phyloP scores from a whole-genome alignment of 2,888 invertebrate species.

The Agriopis aurantiaria region DNA sequence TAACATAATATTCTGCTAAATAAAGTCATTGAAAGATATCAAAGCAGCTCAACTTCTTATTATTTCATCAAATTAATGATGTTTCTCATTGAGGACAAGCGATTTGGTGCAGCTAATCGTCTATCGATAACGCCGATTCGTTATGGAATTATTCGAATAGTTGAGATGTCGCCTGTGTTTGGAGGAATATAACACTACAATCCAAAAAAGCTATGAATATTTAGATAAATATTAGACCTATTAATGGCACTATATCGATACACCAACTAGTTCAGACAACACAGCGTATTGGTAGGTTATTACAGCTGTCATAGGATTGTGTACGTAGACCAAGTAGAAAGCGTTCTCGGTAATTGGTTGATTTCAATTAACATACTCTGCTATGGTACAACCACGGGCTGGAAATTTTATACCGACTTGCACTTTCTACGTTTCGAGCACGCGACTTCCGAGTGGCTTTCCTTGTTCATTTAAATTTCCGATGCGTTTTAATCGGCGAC shows the following conservation, averaged over 20 bases:
- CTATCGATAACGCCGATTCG: constrained; percentile 49
- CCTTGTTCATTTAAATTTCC: constrained; percentile 63
- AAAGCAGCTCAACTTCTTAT: constrained; percentile 11
- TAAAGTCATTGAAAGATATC: not conserved
- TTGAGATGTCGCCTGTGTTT: constrained; percentile 48
- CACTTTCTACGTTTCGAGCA: constrained; percentile 77
- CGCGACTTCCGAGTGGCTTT: constrained; percentile 71
- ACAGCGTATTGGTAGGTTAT: constrained; percentile 62
- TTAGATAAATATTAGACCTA: not conserved
- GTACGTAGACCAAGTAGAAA: constrained; percentile 64
- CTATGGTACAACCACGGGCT: constrained; percentile 63
- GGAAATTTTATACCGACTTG: constrained; percentile 72
- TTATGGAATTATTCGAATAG: constrained; percentile 45
- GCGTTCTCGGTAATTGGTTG: constrained; percentile 66
- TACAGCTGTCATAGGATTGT: constrained; percentile 62
- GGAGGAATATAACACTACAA: constrained; percentile 16
- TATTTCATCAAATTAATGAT: constrained; percentile 41
- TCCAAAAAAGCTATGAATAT: constrained; percentile 19
- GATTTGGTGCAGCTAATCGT: constrained; percentile 46
- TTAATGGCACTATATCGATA: not conserved
- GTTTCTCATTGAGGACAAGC: constrained; percentile 49
- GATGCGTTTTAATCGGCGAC: constrained; percentile 60
- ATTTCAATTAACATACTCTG: constrained; percentile 75
- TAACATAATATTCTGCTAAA: not conserved
- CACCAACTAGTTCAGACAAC: constrained; percentile 39